phyloP scores from a whole-genome alignment of 2,888 invertebrate genomes.

The Eristalis intricaria region DNA sequence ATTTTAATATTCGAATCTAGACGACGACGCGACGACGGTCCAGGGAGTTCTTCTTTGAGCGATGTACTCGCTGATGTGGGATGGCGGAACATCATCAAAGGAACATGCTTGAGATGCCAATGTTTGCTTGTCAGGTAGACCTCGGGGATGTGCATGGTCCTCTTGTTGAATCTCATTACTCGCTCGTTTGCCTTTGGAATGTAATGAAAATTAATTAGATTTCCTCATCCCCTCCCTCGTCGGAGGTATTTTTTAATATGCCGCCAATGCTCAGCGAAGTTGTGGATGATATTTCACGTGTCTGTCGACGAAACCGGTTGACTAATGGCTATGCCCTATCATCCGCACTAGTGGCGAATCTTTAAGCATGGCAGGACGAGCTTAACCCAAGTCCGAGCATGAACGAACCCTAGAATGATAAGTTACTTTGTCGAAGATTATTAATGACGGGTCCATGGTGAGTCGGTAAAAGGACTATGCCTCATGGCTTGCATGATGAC shows the following conservation, averaged over 20 bases:
- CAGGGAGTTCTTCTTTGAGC: not conserved
- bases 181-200: not conserved
- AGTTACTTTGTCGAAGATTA: slow-evolving; percentile 1
- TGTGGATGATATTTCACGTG: not conserved
- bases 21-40: not conserved
- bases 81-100: not conserved
- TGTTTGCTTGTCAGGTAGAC: not conserved
- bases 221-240: not conserved
- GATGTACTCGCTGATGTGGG: not conserved
- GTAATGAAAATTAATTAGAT: not conserved
- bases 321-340: not conserved
- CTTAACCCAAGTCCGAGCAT: not conserved
- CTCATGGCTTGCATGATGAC: not conserved
- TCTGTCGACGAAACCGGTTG: not conserved
- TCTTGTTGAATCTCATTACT: not conserved
- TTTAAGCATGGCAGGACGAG: not conserved
- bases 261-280: not conserved
- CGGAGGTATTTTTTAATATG: not conserved
- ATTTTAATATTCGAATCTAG: not conserved
- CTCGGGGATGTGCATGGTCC: not conserved
- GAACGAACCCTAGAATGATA: not conserved
- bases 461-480: not conserved
- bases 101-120: not conserved
- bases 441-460: not conserved
- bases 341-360: not conserved